phyloP scores from a whole-genome alignment of 2,113 vertebrate genomes.

The Buteo buteo region DNA sequence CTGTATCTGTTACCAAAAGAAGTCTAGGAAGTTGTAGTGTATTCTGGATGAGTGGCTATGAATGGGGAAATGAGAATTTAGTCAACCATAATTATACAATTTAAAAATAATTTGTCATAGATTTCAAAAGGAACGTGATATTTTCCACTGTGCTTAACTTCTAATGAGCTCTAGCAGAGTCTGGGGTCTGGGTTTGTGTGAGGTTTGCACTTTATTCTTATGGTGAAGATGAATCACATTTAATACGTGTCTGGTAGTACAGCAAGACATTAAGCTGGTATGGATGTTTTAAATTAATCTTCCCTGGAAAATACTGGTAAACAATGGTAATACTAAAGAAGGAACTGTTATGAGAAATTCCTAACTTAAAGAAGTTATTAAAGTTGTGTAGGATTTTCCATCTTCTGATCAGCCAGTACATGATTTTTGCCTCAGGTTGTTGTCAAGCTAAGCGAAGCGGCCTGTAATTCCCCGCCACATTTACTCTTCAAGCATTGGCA shows the following conservation, averaged over 20 bases:
- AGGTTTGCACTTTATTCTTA: not conserved
- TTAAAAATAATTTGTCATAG: not conserved
- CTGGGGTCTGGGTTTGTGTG: not conserved
- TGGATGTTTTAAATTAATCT: conserved; percentile 23
- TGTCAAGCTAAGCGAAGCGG: not conserved
- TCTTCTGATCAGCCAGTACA: not conserved
- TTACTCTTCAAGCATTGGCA: not conserved
- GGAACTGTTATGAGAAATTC: not conserved
- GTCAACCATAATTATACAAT: not conserved
- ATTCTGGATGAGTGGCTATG: not conserved
- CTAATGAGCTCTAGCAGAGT: not conserved
- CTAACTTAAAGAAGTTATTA: not conserved
- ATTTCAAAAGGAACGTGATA: not conserved
- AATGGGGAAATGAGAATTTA: not conserved
- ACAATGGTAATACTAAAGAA: not conserved
- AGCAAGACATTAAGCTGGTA: not conserved
- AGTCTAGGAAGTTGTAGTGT: not conserved
- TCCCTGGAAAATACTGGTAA: conserved; percentile 22
- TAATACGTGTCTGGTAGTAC: not conserved
- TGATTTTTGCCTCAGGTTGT: not conserved
- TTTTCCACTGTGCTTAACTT: not conserved
- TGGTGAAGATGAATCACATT: not conserved
- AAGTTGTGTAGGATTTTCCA: conserved; percentile 30
- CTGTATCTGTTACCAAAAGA: not conserved
- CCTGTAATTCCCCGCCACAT: not conserved